Base-by-base conservation (phyloP, 1,140 invertebrate genomes). In the Apis dorsata region DNA sequence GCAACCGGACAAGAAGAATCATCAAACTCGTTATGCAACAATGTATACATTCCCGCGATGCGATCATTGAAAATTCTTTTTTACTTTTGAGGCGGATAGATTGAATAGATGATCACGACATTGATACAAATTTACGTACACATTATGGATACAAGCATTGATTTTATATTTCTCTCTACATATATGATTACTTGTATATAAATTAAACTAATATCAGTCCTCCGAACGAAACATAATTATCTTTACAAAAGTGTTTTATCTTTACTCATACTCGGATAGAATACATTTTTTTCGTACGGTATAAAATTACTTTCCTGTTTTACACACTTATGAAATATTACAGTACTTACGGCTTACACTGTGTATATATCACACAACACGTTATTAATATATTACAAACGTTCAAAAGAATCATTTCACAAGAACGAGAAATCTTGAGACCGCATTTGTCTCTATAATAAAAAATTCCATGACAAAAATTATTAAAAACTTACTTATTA, bases 221-320 rank as follows among this genome's bases (percentile, higher is more conserved):
- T 66, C 28, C 4, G 34, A 5, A 83, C 17, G 66, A 19, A 57
- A n/a, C 34, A 53, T 13, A 53, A 19, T 57, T 49, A 5, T 65
- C 15, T 83, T 66, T 53, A 57, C 49, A 49, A 83, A 79, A 68
- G n/a, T 82, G 17, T 65, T 83, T 77, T 59, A 24, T 24, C 55
- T 66, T 81, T 44, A 2, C 21, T 60, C 62, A 78, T 24, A 66
- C 44, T 53, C 24, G 7, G n/a, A 13, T 72, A 83, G 28, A 78
- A 51, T 70, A 55, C 49, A 77, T 44, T 87, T 77, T 19, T 82
- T 80, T 70, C 59, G 69, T 88, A 85, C 71, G 71, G 85, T 89
- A 86, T 85, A 89, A 86, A 88, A 88, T 88, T 86, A 89, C 76
- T 88, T 89, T 86, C 71, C 62, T 57, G 59, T 73, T 88, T 24